A percentile compares a stretch with the other conserved stretches of the same genome.
phyloP scores from a whole-genome alignment of 2,797 vertebrate species.

The Myripristis jacobus region DNA sequence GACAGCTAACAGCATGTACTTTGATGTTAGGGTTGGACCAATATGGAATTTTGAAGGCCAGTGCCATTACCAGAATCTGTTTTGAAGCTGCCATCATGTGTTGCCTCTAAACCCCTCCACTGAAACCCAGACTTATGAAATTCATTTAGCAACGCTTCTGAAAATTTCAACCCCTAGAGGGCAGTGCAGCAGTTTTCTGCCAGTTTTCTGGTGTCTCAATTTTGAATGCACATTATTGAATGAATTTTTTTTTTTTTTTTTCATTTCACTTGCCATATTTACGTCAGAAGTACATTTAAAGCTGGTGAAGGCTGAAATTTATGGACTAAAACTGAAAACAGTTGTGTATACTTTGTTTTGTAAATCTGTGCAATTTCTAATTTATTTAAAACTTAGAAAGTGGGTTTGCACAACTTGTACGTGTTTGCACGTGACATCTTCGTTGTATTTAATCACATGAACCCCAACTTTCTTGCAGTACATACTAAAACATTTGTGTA shows the following conservation, averaged over 20 bases:
- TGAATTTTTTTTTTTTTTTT: not conserved
- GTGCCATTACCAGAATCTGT: too few species aligned
- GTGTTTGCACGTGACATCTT: slow-evolving; percentile 17
- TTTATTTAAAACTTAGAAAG: not conserved
- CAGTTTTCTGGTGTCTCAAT: too few species aligned
- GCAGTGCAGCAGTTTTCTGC: too few species aligned
- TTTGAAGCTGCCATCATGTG: too few species aligned
- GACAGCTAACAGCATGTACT: not conserved
- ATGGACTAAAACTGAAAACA: slow-evolving; percentile 3
- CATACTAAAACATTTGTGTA: not conserved
- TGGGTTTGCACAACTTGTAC: slow-evolving; percentile 1
- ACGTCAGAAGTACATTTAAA: too few species aligned
- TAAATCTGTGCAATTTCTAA: slow-evolving; percentile 10
- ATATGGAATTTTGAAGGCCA: too few species aligned
- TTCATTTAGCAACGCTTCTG: too few species aligned
- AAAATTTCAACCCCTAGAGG: too few species aligned
- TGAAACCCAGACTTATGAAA: too few species aligned
- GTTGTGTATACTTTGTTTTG: slow-evolving; percentile 21
- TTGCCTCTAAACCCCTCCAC: too few species aligned
- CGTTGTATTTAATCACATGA: slow-evolving; percentile 7
- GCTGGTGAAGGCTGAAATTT: not conserved
- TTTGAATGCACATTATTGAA: too few species aligned
- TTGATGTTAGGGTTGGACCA: not conserved
- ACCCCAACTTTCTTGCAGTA: not conserved
- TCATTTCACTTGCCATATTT: too few species aligned